Base-by-base conservation (phyloP, 2,113 vertebrate genomes). In the Hydrochoerus hydrochaeris region DNA sequence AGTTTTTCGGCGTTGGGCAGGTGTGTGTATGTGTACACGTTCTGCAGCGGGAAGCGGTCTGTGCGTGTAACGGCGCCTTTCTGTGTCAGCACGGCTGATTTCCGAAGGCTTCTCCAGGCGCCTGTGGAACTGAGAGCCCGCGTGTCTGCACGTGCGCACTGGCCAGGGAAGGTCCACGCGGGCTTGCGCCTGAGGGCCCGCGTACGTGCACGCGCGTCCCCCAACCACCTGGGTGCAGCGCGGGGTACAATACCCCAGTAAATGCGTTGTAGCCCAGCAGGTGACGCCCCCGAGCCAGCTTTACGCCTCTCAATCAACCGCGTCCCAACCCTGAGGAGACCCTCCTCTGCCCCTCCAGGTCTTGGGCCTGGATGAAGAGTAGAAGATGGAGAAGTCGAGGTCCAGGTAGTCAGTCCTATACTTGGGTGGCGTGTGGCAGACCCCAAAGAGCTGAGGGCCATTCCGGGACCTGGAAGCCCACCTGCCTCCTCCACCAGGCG, bases 221-320 rank as follows among this genome's bases (percentile, higher is more conserved):
- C 57, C n/a, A n/a, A n/a, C n/a, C n/a, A n/a, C n/a, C n/a, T n/a
- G n/a, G n/a, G n/a, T n/a, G n/a, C n/a, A n/a, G n/a, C n/a, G n/a
- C n/a, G n/a, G n/a, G n/a, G n/a, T n/a, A n/a, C n/a, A n/a, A n/a
- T n/a, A 65, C 28, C 49, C 26, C 44, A 4, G 57, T 35, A 0
- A 67, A 3, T 5, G 26, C 13, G 46, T 13, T 73, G 41, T 16
- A 5, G 91, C 60, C 95, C 96, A 95, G 94, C 81, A 97, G 97
- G 90, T 63, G 97, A 96, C 93, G 77, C 58, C 60, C 73, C 11
- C 26, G 94, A 54, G 38, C 96, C 63, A 60, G 81, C 26, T 52
- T 81, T 62, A 81, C 2, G n/a, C 35, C 85, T 75, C 84, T 57
- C 22, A 0, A 86, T 30, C 52, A 6, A 28, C 73, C 16, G 0